Percentiles rank a stretch among this genome's conserved stretches.
Evolutionary conservation across 2,797 vertebrate species (phyloP).

Genomic region (Potorous gilbertii): DNA sequence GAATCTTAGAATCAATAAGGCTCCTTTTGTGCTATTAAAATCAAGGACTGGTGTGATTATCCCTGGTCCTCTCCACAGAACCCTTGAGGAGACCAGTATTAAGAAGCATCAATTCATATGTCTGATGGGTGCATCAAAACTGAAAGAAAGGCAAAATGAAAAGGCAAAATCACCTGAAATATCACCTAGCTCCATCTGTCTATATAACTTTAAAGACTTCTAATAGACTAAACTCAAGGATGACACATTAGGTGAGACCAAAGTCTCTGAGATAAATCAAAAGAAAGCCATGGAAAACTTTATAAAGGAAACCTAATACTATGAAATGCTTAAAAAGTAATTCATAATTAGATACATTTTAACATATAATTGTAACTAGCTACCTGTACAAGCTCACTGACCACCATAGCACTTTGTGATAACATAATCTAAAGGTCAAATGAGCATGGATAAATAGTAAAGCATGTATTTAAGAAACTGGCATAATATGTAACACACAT

Average conservation of each 20-base stretch:
- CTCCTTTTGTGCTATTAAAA: too few relatives aligned
- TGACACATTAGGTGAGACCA: constrained; percentile 37
- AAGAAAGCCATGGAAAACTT: constrained; percentile 35
- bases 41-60: too few relatives aligned
- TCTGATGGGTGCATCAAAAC: constrained; percentile 31
- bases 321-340: constrained; percentile 30
- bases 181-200: background rate
- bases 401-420: background rate
- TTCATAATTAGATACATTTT: constrained; percentile 24
- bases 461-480: constrained; percentile 2
- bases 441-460: too few relatives aligned
- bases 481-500: constrained; percentile 27
- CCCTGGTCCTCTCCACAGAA: too few relatives aligned
- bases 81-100: too few relatives aligned
- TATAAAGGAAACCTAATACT: constrained; percentile 31
- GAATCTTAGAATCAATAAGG: too few relatives aligned
- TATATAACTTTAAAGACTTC: background rate
- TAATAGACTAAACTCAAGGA: constrained; percentile 22
- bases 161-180: background rate
- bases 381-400: constrained; percentile 21
- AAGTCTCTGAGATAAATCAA: constrained; percentile 9
- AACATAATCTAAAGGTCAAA: constrained; percentile 26
- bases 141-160: constrained; percentile 20
- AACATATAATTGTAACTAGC: constrained; percentile 7
- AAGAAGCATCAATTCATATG: background rate